Conservation (phyloP, 2,113 vertebrate genomes). For the Crotalus viridis region DNA sequence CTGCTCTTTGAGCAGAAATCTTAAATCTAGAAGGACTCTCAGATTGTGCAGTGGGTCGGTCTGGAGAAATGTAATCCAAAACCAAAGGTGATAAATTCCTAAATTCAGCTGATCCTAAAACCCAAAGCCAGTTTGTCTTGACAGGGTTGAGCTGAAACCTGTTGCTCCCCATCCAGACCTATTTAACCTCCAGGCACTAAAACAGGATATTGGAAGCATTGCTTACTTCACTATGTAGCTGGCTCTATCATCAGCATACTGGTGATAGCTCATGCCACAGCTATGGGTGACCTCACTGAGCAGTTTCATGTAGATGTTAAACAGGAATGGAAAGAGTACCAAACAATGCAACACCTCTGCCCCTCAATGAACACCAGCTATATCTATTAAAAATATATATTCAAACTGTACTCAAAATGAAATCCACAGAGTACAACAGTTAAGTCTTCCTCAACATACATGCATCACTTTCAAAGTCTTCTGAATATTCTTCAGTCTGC, state of each 20-base stretch:
- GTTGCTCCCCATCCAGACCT: not conserved
- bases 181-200: not conserved
- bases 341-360: not conserved
- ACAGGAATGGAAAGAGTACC: not conserved
- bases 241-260: not conserved
- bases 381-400: not conserved
- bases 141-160: not conserved
- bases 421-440: not conserved
- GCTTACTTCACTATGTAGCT: not conserved
- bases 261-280: not conserved
- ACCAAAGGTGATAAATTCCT: not conserved
- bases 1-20: not conserved
- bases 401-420: not conserved
- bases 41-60: not conserved
- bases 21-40: not conserved
- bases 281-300: not conserved
- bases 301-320: not conserved
- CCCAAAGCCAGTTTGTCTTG: not conserved
- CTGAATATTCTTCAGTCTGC: slow-evolving; percentile 71
- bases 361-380: not conserved
- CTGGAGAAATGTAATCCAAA: not conserved
- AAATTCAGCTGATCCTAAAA: not conserved
- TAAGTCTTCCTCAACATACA: slow-evolving; percentile 47
- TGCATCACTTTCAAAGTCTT: slow-evolving; percentile 82
- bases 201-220: not conserved